Conservation (phyloP, 2,797 vertebrate genomes). For the Urosaurus nigricauda region DNA sequence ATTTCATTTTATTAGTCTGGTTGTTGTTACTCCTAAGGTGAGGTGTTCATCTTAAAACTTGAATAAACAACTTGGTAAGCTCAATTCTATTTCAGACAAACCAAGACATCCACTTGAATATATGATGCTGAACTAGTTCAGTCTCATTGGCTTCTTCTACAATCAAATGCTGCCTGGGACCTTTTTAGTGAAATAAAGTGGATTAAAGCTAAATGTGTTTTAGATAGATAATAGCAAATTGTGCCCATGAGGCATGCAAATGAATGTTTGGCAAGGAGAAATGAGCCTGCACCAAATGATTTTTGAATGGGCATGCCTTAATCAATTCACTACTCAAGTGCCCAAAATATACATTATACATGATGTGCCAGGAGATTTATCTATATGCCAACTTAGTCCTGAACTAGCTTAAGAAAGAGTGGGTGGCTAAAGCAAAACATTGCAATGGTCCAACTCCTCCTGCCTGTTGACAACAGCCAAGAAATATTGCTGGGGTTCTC, state of each 20-base stretch:
- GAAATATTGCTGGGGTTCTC: conserved; percentile 5
- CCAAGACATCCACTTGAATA: conserved; percentile 40
- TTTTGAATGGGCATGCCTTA: not conserved
- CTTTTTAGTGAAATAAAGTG: conserved; percentile 20
- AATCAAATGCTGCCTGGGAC: conserved; percentile 5
- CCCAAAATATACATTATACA: conserved; percentile 32
- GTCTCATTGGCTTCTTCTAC: not conserved
- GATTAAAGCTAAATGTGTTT: conserved; percentile 34
- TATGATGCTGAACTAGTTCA: conserved; percentile 26
- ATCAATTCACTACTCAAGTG: conserved; percentile 2
- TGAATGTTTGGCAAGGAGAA: conserved; percentile 23
- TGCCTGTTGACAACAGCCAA: not conserved
- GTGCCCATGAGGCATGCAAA: not conserved
- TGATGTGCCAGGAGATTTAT: conserved; percentile 13
- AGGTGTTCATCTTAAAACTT: not conserved
- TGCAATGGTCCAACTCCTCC: not conserved
- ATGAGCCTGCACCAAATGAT: not conserved
- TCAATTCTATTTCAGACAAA: conserved; percentile 41
- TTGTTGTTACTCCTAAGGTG: not conserved
- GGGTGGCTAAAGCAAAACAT: not conserved
- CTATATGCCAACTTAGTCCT: not conserved
- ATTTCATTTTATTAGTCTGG: not conserved
- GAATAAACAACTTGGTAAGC: conserved; percentile 36
- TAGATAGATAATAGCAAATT: conserved; percentile 36
- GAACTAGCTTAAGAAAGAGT: conserved; percentile 21